A percentile compares a stretch with the other conserved stretches of the same genome.
Conservation (phyloP, 2,888 invertebrate species). For the Ceriagrion tenellum region DNA sequence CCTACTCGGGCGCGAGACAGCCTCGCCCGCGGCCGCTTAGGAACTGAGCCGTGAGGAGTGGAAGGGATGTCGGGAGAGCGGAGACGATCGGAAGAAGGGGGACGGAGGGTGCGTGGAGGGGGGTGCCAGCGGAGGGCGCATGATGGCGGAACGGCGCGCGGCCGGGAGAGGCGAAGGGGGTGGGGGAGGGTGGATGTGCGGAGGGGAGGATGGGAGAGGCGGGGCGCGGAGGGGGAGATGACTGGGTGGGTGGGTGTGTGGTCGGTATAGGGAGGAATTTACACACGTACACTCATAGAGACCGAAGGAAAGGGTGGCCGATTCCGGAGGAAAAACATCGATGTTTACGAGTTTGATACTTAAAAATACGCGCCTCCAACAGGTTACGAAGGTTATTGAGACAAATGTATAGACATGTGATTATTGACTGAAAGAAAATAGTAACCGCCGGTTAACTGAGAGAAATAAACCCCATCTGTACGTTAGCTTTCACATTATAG, state of each 20-base stretch:
- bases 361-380: too few relatives aligned
- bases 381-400: too few relatives aligned
- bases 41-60: neutral
- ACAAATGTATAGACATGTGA: too few relatives aligned
- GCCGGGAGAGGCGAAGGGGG: neutral
- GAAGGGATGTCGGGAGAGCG: neutral
- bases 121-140: neutral
- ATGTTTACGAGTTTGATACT: too few relatives aligned
- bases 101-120: neutral
- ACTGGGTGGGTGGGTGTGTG: too few relatives aligned
- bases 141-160: neutral
- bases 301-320: too few relatives aligned
- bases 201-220: neutral
- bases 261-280: neutral
- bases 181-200: neutral
- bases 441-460: too few relatives aligned
- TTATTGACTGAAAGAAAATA: too few relatives aligned
- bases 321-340: too few relatives aligned
- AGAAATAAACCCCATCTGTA: too few relatives aligned
- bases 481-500: too few relatives aligned
- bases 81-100: neutral
- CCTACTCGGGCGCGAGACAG: neutral
- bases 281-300: neutral
- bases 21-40: conserved; percentile 17
- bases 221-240: neutral